Conservation (phyloP, 1,140 invertebrate genomes). For the Eueides isabella region DNA sequence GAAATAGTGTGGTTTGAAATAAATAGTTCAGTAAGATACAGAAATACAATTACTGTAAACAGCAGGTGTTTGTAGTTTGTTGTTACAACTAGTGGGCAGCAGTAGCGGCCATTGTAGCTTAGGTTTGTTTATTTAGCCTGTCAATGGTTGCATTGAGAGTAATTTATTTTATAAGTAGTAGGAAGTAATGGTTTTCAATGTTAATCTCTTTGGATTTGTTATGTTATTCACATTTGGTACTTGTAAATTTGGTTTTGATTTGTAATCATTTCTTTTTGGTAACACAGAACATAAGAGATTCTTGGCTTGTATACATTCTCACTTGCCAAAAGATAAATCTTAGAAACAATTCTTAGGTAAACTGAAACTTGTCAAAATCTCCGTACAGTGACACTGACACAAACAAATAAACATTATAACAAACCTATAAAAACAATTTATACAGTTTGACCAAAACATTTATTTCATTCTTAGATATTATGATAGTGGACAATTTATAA, state of each 20-base stretch:
- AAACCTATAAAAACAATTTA: no score
- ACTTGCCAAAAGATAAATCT: no score
- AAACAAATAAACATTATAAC: no score
- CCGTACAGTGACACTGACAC: no score
- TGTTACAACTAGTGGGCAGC: slow-evolving; percentile 8
- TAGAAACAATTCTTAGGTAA: no score
- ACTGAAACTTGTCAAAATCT: no score
- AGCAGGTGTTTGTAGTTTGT: slow-evolving; percentile 40
- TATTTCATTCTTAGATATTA: no score
- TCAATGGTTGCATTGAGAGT: not conserved
- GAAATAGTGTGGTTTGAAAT: not conserved
- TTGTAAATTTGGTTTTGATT: not conserved
- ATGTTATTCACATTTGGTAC: not conserved
- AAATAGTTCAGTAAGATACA: not conserved
- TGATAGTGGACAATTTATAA: no score
- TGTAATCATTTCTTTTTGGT: no score
- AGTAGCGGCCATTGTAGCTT: slow-evolving; percentile 22
- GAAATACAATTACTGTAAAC: slow-evolving; percentile 31
- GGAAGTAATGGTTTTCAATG: slow-evolving; percentile 9
- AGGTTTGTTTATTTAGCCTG: slow-evolving; percentile 22
- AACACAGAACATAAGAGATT: no score
- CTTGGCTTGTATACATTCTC: no score
- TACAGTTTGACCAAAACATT: no score
- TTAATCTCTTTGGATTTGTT: not conserved
- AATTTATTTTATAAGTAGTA: slow-evolving; percentile 16